Conservation (phyloP, 1,140 invertebrate genomes). For the Zaprionus taronus region DNA sequence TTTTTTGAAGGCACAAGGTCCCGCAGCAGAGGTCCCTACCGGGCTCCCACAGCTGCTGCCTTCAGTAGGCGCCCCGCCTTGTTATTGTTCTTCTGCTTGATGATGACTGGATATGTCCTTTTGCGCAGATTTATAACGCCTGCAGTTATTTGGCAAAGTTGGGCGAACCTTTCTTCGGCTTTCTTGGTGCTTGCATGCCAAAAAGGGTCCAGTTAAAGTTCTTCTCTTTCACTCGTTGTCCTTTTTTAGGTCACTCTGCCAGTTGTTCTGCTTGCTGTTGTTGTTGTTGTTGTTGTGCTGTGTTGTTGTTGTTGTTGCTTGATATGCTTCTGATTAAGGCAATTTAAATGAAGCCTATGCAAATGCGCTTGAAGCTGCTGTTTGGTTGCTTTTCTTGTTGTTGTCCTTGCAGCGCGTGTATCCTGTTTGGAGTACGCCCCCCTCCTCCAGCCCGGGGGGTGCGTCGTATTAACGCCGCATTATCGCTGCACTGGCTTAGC, state of each 20-base stretch:
- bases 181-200: conserved; percentile 53
- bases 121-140: conserved; percentile 58
- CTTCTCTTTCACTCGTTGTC: conserved; percentile 59
- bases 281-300: conserved; percentile 26
- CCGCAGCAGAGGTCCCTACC: conserved; percentile 33
- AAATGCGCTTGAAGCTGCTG: conserved; percentile 72
- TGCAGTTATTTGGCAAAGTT: conserved; percentile 80
- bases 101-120: conserved; percentile 43
- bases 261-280: background rate
- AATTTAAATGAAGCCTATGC: conserved; percentile 83
- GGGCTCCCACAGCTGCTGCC: conserved; percentile 6
- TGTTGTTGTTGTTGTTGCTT: conserved; percentile 39
- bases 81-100: conserved; percentile 29
- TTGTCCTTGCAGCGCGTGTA: conserved; percentile 32
- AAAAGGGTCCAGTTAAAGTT: conserved; percentile 47
- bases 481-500: conserved; percentile 47
- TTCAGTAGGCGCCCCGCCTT: background rate
- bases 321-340: conserved; percentile 72
- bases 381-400: conserved; percentile 16
- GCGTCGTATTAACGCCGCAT: conserved; percentile 22
- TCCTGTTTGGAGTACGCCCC: conserved; percentile 26
- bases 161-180: conserved; percentile 65
- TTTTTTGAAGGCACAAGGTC: conserved; percentile 40
- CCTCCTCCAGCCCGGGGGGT: too few relatives aligned
- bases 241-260: conserved; percentile 51